Evolutionary conservation across 2,113 vertebrate species (phyloP).

Genomic region (Scytalopus superciliaris): DNA sequence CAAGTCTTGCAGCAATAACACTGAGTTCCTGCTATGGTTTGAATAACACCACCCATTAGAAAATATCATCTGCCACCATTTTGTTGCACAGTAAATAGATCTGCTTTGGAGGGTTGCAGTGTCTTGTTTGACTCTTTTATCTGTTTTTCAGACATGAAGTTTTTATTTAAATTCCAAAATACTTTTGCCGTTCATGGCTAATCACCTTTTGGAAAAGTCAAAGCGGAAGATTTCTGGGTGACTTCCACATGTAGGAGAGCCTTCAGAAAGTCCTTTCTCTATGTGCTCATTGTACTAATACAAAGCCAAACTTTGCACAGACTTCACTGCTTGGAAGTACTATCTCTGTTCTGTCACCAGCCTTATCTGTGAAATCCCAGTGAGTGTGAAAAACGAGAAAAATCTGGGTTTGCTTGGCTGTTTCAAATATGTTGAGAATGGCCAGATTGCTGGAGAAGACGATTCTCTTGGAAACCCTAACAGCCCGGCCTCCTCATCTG

Average conservation of each 20-base stretch:
- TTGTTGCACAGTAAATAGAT: background rate
- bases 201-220: background rate
- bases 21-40: background rate
- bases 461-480: constrained; percentile 23
- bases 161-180: background rate
- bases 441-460: constrained; percentile 45
- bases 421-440: constrained; percentile 20
- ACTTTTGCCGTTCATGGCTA: background rate
- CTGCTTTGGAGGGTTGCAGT: background rate
- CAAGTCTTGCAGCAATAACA: constrained; percentile 19
- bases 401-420: constrained; percentile 39
- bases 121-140: background rate
- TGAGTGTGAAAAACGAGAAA: constrained; percentile 17
- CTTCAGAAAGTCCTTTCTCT: background rate
- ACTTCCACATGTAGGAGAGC: background rate
- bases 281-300: background rate
- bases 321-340: constrained; percentile 3
- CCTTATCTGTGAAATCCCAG: constrained; percentile 39
- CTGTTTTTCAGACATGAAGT: background rate
- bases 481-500: constrained; percentile 22
- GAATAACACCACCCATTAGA: constrained; percentile 4
- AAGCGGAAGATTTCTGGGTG: background rate
- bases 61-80: constrained; percentile 16
- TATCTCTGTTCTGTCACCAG: constrained; percentile 41
- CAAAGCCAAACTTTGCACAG: background rate